Evolutionary conservation across 1,140 invertebrate genomes (phyloP), one percentile per base, ranked within the genome.

Genomic region (Aphaenogaster floridana): DNA sequence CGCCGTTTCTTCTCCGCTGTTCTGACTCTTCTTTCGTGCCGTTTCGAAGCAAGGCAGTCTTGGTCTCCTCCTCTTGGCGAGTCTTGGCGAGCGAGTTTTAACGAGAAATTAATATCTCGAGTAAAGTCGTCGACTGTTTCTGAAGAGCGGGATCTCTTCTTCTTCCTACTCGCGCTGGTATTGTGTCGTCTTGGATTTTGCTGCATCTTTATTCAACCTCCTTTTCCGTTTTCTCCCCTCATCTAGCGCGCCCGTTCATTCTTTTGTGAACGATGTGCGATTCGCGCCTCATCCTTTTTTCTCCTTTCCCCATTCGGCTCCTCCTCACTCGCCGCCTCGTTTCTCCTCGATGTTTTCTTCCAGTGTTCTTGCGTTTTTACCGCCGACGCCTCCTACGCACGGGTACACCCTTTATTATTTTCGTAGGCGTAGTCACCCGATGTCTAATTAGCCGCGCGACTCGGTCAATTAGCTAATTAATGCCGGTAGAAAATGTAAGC

Each of bases 401-500:
- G 48, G 39, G 34, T 89, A 54, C 84, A 59, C 50, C 63, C 57
- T 87, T 71, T 45, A 85, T 91, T 91, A 91, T 91, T 91, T 85
- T 69, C 61, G 61, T 54, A 87, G 79, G 71, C 34, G 50, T 69
- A 86, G 52, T 50, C 80, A 78, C 17, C 78, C 76, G 72, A 69
- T 50, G 84, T 13, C 80, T 91, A 90, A 92, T 92, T 91, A 92
- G 88, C 83, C 69, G 57, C n/a, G 57, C 48, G 76, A 42, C 63
- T 91, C 69, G 89, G 78, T 92, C 91, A 88, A 92, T 93, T 92
- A 92, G 90, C 86, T 92, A 90, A 93, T 93, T 92, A 93, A 92
- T 89, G 89, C 77, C 81, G 11, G 11, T 74, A 86, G 64, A 61
- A 85, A 86, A 61, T 72, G n/a, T 83, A 88, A 92, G 84, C 57